Evolutionary conservation across 2,888 invertebrate genomes (phyloP).

Genomic region (Nematopogon swammerdamellus): DNA sequence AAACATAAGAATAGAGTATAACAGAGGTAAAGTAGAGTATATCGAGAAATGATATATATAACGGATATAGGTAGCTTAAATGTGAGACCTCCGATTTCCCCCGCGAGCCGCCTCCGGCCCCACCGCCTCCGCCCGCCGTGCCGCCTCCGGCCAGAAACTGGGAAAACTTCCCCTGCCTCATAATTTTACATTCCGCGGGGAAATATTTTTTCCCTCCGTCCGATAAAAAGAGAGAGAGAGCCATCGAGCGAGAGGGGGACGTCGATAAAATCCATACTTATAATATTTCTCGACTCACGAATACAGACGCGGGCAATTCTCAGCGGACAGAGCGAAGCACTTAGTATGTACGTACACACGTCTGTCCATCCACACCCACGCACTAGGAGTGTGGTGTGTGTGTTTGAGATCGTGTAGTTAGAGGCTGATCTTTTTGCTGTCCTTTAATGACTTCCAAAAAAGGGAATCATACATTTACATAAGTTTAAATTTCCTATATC

Average conservation of each 20-base stretch:
- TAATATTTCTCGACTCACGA: conserved; percentile 33
- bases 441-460: no score
- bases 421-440: not conserved
- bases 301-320: not conserved
- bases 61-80: no score
- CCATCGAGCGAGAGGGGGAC: conserved; percentile 26
- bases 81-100: no score
- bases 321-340: not conserved
- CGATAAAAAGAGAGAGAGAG: conserved; percentile 24
- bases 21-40: no score
- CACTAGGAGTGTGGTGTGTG: no score
- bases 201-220: conserved; percentile 40
- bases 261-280: conserved; percentile 53
- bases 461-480: no score
- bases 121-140: not conserved
- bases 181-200: conserved; percentile 47
- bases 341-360: not conserved
- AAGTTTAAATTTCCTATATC: no score
- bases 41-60: no score
- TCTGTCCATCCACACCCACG: not conserved
- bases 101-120: not conserved
- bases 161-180: conserved; percentile 17
- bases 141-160: not conserved
- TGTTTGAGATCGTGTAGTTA: not conserved
- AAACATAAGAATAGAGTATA: no score